Conservation (phyloP, 2,888 invertebrate species). For the Chrysolina haemoptera region DNA sequence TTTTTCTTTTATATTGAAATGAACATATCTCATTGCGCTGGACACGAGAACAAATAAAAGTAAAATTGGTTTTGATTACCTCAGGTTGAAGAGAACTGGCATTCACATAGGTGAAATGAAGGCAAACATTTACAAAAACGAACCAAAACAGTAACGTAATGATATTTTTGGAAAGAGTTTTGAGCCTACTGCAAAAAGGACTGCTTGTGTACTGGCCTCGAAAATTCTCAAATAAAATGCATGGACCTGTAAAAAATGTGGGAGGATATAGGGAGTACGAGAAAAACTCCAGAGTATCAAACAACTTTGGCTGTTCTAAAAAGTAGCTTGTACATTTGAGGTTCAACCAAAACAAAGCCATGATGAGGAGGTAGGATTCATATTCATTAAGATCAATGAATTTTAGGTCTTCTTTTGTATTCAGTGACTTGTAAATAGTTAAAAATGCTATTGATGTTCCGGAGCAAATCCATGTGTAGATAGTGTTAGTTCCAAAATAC, state of each 20-base stretch:
- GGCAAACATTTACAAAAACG: constrained; percentile 77
- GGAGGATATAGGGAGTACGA: constrained; percentile 90
- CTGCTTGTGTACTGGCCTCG: constrained; percentile 63
- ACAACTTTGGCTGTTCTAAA: constrained; percentile 71
- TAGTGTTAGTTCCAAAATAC: constrained; percentile 66
- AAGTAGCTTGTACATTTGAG: constrained; percentile 84
- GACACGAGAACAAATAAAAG: background rate
- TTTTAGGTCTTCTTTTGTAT: constrained; percentile 46
- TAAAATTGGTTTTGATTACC: constrained; percentile 65
- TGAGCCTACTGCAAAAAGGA: constrained; percentile 64
- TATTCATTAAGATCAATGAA: constrained; percentile 66
- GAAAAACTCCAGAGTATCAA: constrained; percentile 71
- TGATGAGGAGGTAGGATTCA: constrained; percentile 71
- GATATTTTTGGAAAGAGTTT: constrained; percentile 70
- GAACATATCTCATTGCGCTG: too few relatives aligned
- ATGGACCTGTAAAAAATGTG: constrained; percentile 87
- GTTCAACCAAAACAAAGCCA: constrained; percentile 80
- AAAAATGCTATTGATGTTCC: constrained; percentile 68
- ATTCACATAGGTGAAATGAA: constrained; percentile 88
- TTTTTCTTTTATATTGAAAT: too few relatives aligned
- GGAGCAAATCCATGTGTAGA: constrained; percentile 74
- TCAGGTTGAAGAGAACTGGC: constrained; percentile 80
- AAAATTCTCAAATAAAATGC: constrained; percentile 84
- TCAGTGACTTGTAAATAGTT: constrained; percentile 52
- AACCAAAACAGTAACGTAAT: constrained; percentile 79